Percentiles rank a stretch among this genome's conserved stretches.
These are phyloP conservation scores for Formica exsecta DNA, from an alignment of 1,140 invertebrate genomes.

Conservation along the genomic window DNA sequence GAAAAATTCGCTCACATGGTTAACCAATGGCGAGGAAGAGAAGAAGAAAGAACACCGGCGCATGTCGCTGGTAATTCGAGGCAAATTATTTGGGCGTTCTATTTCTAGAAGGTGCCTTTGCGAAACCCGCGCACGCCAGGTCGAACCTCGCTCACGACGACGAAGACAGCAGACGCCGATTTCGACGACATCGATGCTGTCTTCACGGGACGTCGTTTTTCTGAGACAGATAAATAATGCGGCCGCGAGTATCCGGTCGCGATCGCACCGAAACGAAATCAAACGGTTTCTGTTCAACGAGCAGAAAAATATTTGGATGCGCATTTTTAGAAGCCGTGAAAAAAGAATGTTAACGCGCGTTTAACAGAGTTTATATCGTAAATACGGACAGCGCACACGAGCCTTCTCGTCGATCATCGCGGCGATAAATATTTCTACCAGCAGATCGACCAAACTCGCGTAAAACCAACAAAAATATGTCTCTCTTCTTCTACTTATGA, in stretches of 20 bases:
- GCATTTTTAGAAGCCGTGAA: not conserved
- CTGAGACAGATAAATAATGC: conserved; percentile 15
- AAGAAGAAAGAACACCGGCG: conserved; percentile 70
- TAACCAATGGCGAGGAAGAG: conserved; percentile 45
- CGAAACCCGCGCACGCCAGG: conserved; percentile 83
- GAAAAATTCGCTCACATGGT: conserved; percentile 22
- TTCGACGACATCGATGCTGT: conserved; percentile 63
- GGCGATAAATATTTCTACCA: conserved; percentile 75
- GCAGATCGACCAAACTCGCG: conserved; percentile 33
- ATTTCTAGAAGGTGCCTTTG: conserved; percentile 87
- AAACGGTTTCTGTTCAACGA: not conserved
- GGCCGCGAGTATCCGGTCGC: not conserved
- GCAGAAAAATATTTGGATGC: conserved; percentile 39
- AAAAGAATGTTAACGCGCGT: conserved; percentile 1
- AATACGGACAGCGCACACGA: conserved; percentile 41
- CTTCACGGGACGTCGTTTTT: conserved; percentile 18
- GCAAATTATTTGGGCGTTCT: conserved; percentile 87
- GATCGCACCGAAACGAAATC: not conserved
- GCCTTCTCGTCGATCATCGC: conserved; percentile 61
- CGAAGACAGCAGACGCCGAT: conserved; percentile 50
- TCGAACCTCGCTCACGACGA: conserved; percentile 78
- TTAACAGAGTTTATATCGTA: conserved; percentile 1
- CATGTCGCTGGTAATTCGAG: conserved; percentile 84
- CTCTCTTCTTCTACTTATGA: not conserved
- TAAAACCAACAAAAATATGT: conserved; percentile 70